These are phyloP conservation scores for Archips crataeganus DNA, from an alignment of 2,888 invertebrate species.

Conservation along the genomic window DNA sequence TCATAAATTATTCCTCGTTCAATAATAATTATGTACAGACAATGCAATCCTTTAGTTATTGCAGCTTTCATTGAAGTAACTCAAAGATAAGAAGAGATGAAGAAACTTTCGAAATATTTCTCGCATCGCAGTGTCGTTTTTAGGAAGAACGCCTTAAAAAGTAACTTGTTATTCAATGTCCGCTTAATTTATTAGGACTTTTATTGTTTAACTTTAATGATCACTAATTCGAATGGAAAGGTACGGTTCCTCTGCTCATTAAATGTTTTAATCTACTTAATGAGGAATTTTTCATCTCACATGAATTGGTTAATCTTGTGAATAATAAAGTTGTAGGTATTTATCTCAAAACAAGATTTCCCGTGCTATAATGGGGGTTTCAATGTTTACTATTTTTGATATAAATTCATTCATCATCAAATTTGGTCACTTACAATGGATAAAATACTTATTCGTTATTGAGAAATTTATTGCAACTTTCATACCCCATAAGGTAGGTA, in stretches of 20 bases:
- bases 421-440: no score
- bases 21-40: no score
- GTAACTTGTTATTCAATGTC: constrained; percentile 73
- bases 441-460: no score
- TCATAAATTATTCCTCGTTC: no score
- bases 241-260: constrained; percentile 38
- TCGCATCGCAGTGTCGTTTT: constrained; percentile 12
- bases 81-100: not conserved
- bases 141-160: constrained; percentile 44
- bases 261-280: constrained; percentile 41
- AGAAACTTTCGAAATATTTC: not conserved
- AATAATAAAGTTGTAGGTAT: constrained; percentile 24
- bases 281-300: constrained; percentile 27
- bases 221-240: constrained; percentile 56
- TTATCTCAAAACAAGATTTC: constrained; percentile 30
- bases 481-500: no score
- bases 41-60: not conserved
- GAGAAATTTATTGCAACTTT: no score
- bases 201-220: constrained; percentile 73
- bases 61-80: no score
- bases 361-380: constrained; percentile 2
- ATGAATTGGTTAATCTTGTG: constrained; percentile 26
- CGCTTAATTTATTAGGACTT: constrained; percentile 76
- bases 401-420: not conserved
- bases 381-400: not conserved